Base-by-base conservation (phyloP, 2,888 invertebrate genomes). In the Dicyrtoma fusca region DNA sequence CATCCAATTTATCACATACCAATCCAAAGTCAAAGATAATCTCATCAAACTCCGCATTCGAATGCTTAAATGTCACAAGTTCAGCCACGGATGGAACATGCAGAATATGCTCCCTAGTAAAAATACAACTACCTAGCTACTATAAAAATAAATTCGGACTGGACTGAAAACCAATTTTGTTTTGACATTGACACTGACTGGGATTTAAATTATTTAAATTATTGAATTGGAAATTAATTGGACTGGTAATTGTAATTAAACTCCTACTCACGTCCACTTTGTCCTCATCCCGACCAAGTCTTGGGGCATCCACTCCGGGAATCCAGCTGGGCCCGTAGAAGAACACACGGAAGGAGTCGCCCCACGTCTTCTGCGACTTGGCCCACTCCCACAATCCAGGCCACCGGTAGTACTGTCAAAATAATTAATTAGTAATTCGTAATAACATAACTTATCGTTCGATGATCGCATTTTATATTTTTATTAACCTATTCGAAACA, bases 291-390 rank as follows among this genome's bases (percentile, higher is more conserved):
- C 88, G 86, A 11, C 94, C 94, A 0, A 91, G 86, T 76, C 94
- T 84, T 0, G 90, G 89, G 61, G 87, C 88, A 0, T 94, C 94
- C 6, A 73, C 73, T 8, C 69, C 73, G 0, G 94, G 94, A 76
- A 88, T 86, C 94, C 94, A 95, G 81, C 94, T 94, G 0, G 95
- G 95, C 0, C 95, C 95, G 85, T 90, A 92, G 82, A 92, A 88
- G 0, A 92, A 81, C 0, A 91, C 90, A 11, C 87, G 87, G 19
- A 94, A 80, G 82, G 90, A 91, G 82, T 93, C 85, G 0, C 83
- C 84, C 85, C 88, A 87, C 0, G 85, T 86, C 21, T 86, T 82
- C 84, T 90, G 88, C 0, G 84, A 71, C 82, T 66, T 86, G 84
- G 82, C 89, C 88, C 82, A 88, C 90, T 69, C 87, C 84, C 1